Evolutionary conservation across 1,140 invertebrate species (phyloP), one percentile per base, ranked within the genome.

Genomic region (Lerema accius): DNA sequence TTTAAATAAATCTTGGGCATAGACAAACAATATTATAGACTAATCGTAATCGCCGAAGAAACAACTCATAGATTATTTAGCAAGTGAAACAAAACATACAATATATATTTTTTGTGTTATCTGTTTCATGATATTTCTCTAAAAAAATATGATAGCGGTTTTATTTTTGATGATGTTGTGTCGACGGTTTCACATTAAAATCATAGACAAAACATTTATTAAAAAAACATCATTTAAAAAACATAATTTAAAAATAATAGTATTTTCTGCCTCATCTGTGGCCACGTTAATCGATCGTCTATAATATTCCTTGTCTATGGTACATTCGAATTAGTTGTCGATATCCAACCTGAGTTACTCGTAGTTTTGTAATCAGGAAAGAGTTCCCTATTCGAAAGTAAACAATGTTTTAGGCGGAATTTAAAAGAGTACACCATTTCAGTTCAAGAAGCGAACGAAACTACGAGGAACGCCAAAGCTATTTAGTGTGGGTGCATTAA

Each of bases 391-490:
- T 59, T 35, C 4, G 46, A 46, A 26, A 35, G 13, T 58, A 35
- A 50, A 45, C 53, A 35, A 58, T 43, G 23, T 58, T 58, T 40
- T 58, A 58, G 53, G 53, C 42, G 40, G 40, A 58, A 58, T 58
- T 46, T 42, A 35, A 45, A 58, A 56, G 39, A 56, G 39, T 43
- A 56, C 23, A n/a, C 17, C 26, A 42, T 16, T 46, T 56, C 17
- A 42, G 50, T 55, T 56, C 9, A 32, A 7, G 40, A 28, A 43
- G 26, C 13, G n/a, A 56, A 15, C 7, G 13, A 10, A 10, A 28
- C 23, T 28, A 14, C 43, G 17, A 48, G 37, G 45, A 60, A 60
- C 61, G 49, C 40, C 64, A 66, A 61, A 66, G 56, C 51, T 42
- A 9, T 28, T 55, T 46, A 26, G 32, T 60, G 40, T 49, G 50